Base-by-base conservation (phyloP, 2,797 vertebrate species). In the Falco novaeseelandiae region DNA sequence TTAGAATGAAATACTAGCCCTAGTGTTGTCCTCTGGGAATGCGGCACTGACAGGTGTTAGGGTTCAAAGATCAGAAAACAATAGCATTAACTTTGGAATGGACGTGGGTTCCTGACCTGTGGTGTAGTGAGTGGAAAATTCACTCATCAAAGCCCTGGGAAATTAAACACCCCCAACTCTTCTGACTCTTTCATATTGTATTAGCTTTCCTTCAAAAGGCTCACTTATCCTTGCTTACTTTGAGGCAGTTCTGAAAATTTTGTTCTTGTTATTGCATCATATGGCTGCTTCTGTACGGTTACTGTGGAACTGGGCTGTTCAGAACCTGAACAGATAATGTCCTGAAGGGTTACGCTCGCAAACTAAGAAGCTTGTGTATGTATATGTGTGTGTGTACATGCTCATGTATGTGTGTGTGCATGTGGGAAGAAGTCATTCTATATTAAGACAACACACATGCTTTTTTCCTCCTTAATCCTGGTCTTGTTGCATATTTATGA, bases 41-140 rank as follows among this genome's bases (percentile, higher is more conserved):
- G 66, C 89, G 69, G 27, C 89, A 72, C 16, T 84, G 84, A 96
- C 89, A 97, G 96, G 96, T 97, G 94, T 83, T 92, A 80, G 91
- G 48, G 91, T 87, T 97, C 76, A 97, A 95, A 96, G 96, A 97
- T 96, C 92, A 94, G 66, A 95, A 96, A 97, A 96, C 96, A 97
- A 95, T 79, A 66, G 71, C 65, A 44, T 78, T 94, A 94, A 87
- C 74, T 96, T 97, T 63, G 83, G 77, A 97, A 94, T 78, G 67
- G 67, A 73, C 61, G 12, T 52, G 67, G 32, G 63, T 92, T 97
- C 79, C 86, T 97, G 91, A 94, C 94, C 72, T 88, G 54, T 3
- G 18, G 34, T 63, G 54, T 77, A 70, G 25, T 70, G 71, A 88
- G 30, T 89, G 67, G 81, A 96, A 92, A 93, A 88, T 29, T 59